Evolutionary conservation across 30 jellyfish, hydroid and myxozoan genomes (phyloP), one percentile per base, ranked within the genome.

Genomic region (Aurelia coerulea): DNA sequence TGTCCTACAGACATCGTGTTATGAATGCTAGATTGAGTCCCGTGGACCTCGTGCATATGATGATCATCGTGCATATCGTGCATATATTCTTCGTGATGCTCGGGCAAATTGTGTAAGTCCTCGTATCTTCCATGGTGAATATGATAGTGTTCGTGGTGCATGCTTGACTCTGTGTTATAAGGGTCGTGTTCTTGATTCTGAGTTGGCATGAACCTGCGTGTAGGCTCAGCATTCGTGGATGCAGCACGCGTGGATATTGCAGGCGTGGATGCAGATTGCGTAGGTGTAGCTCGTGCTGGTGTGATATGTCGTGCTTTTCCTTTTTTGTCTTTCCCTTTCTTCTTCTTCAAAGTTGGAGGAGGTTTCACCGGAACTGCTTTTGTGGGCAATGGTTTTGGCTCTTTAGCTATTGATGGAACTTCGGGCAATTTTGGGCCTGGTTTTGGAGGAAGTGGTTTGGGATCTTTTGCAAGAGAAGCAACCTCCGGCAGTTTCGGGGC

Each of bases 221-320:
- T 79, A 2, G 89, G 89, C 59, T 70, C 68, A 49, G 75, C 41
- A 33, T 42, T 63, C 32, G 32, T 32, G 11, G 56, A 46, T 46
- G 56, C 12, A 9, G 56, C 14, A 6, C 2, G 15, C 56, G 56
- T 46, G 12, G 56, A 9, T 46, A 46, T 14, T 46, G 15, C 56
- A 46, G 1, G 56, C 12, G 56, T 46, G 56, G 56, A 46, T 4
- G 56, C 56, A 46, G 56, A 15, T 46, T 46, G 56, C 5, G 62
- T 6, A 0, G 70, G 66, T 51, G 49, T 64, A 29, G 51, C 66
- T 51, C 67, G 52, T 42, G 71, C 84, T 34, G 96, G 96, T 4
- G 96, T 88, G 12, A 88, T 88, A 65, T 88, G 96, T 32, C 91
- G 59, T 4, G 89, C 90, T 52, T 60, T 83, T 2, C 92, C 92